phyloP scores from a whole-genome alignment of 1,140 invertebrate genomes.

The Heliconius congener region DNA sequence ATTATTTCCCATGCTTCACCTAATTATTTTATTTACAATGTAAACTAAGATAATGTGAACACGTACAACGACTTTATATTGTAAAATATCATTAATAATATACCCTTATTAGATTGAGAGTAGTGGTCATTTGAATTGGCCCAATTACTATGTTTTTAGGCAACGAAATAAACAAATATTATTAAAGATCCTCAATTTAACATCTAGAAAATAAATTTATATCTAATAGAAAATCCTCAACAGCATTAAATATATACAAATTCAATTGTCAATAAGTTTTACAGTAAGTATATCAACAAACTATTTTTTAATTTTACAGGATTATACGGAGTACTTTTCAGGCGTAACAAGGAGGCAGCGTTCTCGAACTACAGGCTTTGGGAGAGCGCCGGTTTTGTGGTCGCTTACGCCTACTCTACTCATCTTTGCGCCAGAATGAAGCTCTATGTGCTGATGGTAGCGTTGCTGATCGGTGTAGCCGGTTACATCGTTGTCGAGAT shows the following conservation, averaged over 20 bases:
- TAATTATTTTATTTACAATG: background rate
- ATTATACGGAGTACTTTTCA: constrained; percentile 95
- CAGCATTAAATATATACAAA: too few relatives aligned
- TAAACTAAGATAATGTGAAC: background rate
- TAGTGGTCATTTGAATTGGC: too few relatives aligned
- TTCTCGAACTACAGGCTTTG: constrained; percentile 98
- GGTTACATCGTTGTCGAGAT: constrained; percentile 93
- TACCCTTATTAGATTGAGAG: background rate
- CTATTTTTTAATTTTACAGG: constrained; percentile 81
- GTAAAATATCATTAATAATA: background rate
- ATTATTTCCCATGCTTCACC: background rate
- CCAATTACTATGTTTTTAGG: too few relatives aligned
- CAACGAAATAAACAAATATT: too few relatives aligned
- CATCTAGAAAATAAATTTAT: background rate
- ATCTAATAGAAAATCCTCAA: too few relatives aligned
- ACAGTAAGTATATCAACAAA: background rate
- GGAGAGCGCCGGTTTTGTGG: constrained; percentile 95
- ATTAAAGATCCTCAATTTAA: background rate
- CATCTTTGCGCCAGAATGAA: constrained; percentile 94
- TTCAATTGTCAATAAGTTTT: too few relatives aligned
- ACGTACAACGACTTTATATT: too few relatives aligned
- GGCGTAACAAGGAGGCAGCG: constrained; percentile 95
- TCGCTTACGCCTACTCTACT: constrained; percentile 94
- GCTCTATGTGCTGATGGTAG: constrained; percentile 92
- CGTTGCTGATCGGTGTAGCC: constrained; percentile 89